Percentiles rank a stretch among this genome's conserved stretches.
phyloP scores from a whole-genome alignment of 2,797 vertebrate species.

The Spatula versicolor region DNA sequence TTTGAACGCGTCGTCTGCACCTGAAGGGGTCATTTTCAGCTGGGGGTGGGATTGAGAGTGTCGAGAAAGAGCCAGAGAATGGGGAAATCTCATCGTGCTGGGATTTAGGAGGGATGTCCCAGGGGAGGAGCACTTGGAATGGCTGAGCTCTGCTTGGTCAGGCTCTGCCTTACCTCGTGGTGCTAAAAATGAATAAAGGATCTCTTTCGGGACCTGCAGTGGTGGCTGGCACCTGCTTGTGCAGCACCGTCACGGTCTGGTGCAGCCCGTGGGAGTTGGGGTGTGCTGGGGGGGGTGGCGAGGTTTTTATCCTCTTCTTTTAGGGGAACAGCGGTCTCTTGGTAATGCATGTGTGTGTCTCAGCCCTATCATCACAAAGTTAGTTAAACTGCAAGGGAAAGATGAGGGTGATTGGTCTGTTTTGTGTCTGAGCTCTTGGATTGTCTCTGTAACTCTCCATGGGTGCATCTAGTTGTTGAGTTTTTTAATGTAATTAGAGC shows the following conservation, averaged over 20 bases:
- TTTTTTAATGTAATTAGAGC: not conserved
- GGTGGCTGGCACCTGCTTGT: not conserved
- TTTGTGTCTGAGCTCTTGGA: not conserved
- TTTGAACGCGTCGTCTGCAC: not conserved
- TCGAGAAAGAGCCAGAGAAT: not conserved
- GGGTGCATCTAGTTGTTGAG: not conserved
- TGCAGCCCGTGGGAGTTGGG: not conserved
- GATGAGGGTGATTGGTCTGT: not conserved
- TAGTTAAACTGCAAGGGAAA: not conserved
- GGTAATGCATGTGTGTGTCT: not conserved
- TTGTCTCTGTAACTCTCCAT: too few species aligned
- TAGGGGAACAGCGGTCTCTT: not conserved
- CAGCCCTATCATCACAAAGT: not conserved
- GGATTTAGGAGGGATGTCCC: not conserved
- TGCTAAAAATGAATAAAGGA: not conserved
- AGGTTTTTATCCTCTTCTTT: not conserved
- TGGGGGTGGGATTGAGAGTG: not conserved
- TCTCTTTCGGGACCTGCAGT: not conserved
- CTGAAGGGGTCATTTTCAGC: fast-evolving
- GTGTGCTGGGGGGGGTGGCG: not conserved
- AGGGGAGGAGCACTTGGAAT: not conserved
- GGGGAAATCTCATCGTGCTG: not conserved
- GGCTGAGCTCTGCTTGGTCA: not conserved
- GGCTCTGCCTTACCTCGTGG: not conserved
- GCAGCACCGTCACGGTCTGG: not conserved